These are phyloP conservation scores for Polypterus bichir DNA, from an alignment of 2,113 vertebrate genomes.

Conservation along the genomic window DNA sequence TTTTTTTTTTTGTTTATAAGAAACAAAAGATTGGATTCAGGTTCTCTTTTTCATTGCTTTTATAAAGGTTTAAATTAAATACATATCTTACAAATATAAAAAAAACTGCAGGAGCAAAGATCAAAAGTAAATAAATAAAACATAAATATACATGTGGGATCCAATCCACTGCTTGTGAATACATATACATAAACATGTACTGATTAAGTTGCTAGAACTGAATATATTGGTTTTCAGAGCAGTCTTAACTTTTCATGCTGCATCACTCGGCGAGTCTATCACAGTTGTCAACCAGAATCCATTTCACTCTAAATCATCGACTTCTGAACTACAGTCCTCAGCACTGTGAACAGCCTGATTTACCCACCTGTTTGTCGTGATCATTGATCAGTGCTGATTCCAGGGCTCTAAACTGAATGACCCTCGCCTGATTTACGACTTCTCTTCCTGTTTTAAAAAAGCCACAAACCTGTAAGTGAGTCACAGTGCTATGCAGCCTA, in stretches of 20 bases:
- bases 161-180: background rate
- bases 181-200: background rate
- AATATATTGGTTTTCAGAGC: background rate
- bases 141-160: background rate
- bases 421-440: background rate
- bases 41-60: background rate
- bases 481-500: too few relatives aligned
- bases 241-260: background rate
- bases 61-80: too few relatives aligned
- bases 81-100: background rate
- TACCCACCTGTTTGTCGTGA: background rate
- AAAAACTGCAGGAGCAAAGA: background rate
- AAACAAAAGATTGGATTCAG: background rate
- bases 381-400: background rate
- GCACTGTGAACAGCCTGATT: background rate
- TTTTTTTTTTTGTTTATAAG: background rate
- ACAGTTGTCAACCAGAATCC: background rate
- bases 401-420: background rate
- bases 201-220: background rate
- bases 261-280: background rate
- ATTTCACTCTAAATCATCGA: background rate
- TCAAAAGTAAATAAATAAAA: background rate
- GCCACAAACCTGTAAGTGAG: too few relatives aligned
- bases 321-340: background rate
- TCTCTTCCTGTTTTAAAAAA: background rate